Base-by-base conservation (phyloP, 2,113 vertebrate species). In the Suncus etruscus region DNA sequence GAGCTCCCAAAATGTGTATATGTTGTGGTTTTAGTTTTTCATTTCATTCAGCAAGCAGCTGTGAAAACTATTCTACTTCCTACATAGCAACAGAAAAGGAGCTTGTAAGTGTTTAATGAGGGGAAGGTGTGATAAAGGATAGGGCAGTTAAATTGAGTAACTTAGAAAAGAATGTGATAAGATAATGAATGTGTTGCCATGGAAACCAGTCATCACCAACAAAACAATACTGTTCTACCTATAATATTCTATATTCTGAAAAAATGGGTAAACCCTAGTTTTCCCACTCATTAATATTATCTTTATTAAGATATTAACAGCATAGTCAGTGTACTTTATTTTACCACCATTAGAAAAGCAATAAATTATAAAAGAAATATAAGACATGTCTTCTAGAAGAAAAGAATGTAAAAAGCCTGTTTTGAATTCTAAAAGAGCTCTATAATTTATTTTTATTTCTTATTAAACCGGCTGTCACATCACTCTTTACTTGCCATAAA, bases 61-160 rank as follows among this genome's bases (percentile, higher is more conserved):
- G 90, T 47, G 93, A 95, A 97, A 91, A 83, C 83, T 96, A 89
- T 93, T 97, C 91, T 54, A 83, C 94, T 97, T 94, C 94, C 94
- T 90, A 94, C 81, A 18, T 58, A 96, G 96, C 94, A 96, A 92
- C 94, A 95, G 86, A 91, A 96, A 86, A 89, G 95, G 95, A 88
- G 83, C 94, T 84, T 95, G 87, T 90, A 96, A 97, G 94, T 54
- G 91, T 94, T 96, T 96, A 95, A 97, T 96, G 96, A 97, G 93
- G 88, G 94, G 92, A 95, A 97, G 89, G 97, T 96, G 94, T 96
- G 97, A 96, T 86, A 94, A 96, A 95, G 94, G 87, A 97, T 89
- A 95, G 93, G 95, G 85, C 93, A 92, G 96, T 97, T 97, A 95
- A 96, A 97, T 58, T 93, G 89, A 92, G 86, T 95, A 95, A 96